These are phyloP conservation scores for Dysdera silvatica DNA, from an alignment of 1,140 invertebrate genomes.

Conservation along the genomic window DNA sequence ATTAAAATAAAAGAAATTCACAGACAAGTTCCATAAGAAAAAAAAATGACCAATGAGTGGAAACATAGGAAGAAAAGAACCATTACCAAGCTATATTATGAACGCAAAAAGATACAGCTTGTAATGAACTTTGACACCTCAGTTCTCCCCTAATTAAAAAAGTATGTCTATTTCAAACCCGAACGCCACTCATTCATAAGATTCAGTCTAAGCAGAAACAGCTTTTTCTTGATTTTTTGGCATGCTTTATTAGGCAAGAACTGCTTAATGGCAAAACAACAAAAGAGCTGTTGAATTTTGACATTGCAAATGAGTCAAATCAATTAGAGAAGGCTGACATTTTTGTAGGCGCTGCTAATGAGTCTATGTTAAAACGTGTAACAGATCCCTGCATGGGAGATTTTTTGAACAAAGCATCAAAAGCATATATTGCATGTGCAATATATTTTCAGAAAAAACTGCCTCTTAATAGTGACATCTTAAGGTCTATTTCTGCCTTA, in stretches of 20 bases:
- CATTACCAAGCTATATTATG: background rate
- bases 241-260: background rate
- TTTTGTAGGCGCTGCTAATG: constrained; percentile 3
- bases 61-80: background rate
- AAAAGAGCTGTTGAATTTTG: background rate
- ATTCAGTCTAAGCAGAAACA: background rate
- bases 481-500: too few species aligned
- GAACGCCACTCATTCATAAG: background rate
- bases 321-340: background rate
- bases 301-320: background rate
- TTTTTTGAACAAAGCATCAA: background rate
- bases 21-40: background rate
- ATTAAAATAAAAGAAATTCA: background rate
- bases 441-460: background rate
- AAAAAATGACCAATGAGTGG: background rate
- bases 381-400: background rate
- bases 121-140: too few species aligned
- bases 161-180: background rate
- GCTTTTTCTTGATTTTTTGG: background rate
- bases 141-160: too few species aligned
- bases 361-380: too few species aligned
- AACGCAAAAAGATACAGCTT: too few species aligned
- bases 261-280: background rate
- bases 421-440: background rate
- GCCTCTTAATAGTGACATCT: too few species aligned